These are phyloP conservation scores for Lasioglossum oenotherae DNA, from an alignment of 2,888 invertebrate genomes.

Conservation along the genomic window DNA sequence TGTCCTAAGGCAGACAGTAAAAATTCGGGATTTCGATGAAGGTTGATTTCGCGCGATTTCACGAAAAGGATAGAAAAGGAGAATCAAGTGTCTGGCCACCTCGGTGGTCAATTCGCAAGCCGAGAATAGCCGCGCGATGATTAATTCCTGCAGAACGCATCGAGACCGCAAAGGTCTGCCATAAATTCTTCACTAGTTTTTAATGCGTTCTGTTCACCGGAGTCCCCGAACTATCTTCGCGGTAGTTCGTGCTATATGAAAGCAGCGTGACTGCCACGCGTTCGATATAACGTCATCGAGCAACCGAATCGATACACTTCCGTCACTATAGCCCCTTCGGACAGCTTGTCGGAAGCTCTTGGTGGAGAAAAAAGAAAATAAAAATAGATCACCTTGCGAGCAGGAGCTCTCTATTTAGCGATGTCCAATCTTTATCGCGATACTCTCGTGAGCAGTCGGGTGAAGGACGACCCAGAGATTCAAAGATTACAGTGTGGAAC, in stretches of 20 bases:
- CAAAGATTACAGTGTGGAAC: not conserved
- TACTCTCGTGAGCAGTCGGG: no score
- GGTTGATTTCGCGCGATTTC: not conserved
- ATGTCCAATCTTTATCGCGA: slow-evolving; percentile 8
- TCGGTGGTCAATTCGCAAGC: not conserved
- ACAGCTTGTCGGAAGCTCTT: not conserved
- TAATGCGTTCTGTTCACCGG: slow-evolving; percentile 7
- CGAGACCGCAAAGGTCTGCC: not conserved
- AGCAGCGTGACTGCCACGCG: not conserved
- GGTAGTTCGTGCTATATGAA: not conserved
- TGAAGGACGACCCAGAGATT: not conserved
- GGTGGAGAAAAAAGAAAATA: not conserved
- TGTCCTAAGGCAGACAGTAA: no score
- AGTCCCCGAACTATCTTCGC: slow-evolving; percentile 10
- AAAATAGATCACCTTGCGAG: slow-evolving; percentile 56
- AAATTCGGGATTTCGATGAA: not conserved
- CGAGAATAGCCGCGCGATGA: not conserved
- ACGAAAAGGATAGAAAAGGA: no score
- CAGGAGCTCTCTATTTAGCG: slow-evolving; percentile 44
- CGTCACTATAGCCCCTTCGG: slow-evolving; percentile 42
- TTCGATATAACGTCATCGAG: slow-evolving; percentile 51
- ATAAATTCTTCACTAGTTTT: slow-evolving; percentile 6
- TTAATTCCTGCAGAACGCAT: slow-evolving; percentile 12
- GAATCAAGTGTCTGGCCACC: not conserved
- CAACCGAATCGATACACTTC: slow-evolving; percentile 67